A percentile compares a stretch with the other conserved stretches of the same genome.
These are phyloP conservation scores for Axea sp. DNA, from an alignment of 2,888 invertebrate species.

Conservation along the genomic window DNA sequence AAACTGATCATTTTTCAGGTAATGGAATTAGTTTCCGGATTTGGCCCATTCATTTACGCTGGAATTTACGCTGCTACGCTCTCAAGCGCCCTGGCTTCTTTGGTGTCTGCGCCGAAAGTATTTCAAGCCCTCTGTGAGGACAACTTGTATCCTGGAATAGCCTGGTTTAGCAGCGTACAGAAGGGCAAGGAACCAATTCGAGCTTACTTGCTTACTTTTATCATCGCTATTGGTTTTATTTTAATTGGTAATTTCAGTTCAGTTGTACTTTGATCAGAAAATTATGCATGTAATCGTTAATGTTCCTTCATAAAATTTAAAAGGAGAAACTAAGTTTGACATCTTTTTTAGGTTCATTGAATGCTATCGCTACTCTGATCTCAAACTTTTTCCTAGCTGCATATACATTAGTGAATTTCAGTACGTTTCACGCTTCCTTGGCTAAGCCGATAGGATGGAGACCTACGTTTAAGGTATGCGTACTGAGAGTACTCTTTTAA, in stretches of 20 bases:
- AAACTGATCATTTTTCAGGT: conserved; percentile 84
- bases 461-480: conserved; percentile 88
- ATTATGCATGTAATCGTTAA: too few relatives aligned
- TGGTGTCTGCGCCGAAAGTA: conserved; percentile 97
- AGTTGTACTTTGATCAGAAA: too few relatives aligned
- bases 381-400: conserved; percentile 97
- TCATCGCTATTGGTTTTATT: conserved; percentile 92
- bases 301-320: too few relatives aligned
- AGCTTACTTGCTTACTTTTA: conserved; percentile 95
- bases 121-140: conserved; percentile 97
- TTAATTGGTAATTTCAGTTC: conserved; percentile 87
- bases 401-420: conserved; percentile 95
- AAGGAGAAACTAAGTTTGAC: too few relatives aligned
- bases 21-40: conserved; percentile 89
- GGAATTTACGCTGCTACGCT: conserved; percentile 98
- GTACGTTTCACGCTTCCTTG: conserved; percentile 95
- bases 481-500: too few relatives aligned
- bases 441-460: conserved; percentile 94
- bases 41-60: conserved; percentile 96
- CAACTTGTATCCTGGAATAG: conserved; percentile 94
- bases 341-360: conserved; percentile 85
- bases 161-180: conserved; percentile 90
- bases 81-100: conserved; percentile 96
- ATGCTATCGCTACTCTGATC: conserved; percentile 93
- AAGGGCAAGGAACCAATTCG: conserved; percentile 92